These are phyloP conservation scores for Rhagoletis zephyria DNA, from an alignment of 1,140 invertebrate genomes.

Conservation along the genomic window DNA sequence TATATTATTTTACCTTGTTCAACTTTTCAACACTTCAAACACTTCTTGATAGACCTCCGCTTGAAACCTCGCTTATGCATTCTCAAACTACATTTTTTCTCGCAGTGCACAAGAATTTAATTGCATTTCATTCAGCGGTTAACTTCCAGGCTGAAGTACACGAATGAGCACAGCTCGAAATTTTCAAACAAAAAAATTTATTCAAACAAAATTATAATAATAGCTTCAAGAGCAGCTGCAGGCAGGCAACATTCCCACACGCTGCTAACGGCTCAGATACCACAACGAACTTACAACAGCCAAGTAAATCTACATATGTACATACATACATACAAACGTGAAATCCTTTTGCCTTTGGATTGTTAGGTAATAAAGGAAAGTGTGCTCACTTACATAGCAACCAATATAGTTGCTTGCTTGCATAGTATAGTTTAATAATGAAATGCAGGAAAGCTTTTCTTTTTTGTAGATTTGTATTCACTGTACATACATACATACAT, in stretches of 20 bases:
- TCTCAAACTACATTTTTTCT: not conserved
- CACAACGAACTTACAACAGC: not conserved
- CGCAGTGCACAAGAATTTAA: not conserved
- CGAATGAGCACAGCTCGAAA: slow-evolving; percentile 38
- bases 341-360: not conserved
- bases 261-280: too few relatives aligned
- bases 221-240: not conserved
- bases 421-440: not conserved
- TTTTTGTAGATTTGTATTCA: not conserved
- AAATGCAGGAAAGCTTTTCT: not conserved
- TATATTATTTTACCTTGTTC: too few relatives aligned
- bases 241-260: not conserved
- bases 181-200: not conserved
- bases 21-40: too few relatives aligned
- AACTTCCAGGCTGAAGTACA: slow-evolving; percentile 7
- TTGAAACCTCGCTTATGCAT: too few relatives aligned
- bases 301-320: not conserved
- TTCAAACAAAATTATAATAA: slow-evolving; percentile 49
- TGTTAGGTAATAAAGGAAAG: slow-evolving; percentile 21
- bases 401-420: not conserved
- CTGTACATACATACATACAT: too few relatives aligned
- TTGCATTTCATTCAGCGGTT: slow-evolving; percentile 36
- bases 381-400: not conserved
- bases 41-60: too few relatives aligned
- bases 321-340: too few relatives aligned